Conservation (phyloP, 2,113 vertebrate species). For the Phyllostomus discolor region DNA sequence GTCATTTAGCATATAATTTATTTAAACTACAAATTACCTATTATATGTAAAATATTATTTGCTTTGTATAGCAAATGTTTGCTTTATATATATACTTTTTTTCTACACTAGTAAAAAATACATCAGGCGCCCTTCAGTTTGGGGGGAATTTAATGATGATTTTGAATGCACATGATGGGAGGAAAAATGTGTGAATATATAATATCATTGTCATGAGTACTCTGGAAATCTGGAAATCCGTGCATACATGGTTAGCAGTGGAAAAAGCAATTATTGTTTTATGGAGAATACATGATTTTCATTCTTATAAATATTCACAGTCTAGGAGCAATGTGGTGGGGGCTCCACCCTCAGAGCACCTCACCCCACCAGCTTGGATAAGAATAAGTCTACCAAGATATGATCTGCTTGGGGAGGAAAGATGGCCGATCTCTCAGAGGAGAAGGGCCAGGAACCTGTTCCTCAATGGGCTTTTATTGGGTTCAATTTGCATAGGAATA, state of each 20-base stretch:
- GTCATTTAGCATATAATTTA: neutral
- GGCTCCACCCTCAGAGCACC: no score
- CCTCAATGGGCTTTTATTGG: no score
- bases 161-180: neutral
- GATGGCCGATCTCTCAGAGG: no score
- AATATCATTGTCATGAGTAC: neutral
- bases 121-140: neutral
- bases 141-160: neutral
- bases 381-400: no score
- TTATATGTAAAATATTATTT: neutral
- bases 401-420: no score
- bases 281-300: neutral
- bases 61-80: neutral
- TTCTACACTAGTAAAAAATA: neutral
- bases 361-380: no score
- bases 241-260: neutral
- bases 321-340: no score
- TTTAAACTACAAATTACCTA: neutral
- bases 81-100: neutral
- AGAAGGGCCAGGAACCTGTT: no score
- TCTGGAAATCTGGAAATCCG: neutral
- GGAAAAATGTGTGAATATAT: neutral
- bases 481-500: no score
- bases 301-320: neutral
- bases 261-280: neutral